Conservation (phyloP, 2,888 invertebrate species). For the Euzophera pinguis region DNA sequence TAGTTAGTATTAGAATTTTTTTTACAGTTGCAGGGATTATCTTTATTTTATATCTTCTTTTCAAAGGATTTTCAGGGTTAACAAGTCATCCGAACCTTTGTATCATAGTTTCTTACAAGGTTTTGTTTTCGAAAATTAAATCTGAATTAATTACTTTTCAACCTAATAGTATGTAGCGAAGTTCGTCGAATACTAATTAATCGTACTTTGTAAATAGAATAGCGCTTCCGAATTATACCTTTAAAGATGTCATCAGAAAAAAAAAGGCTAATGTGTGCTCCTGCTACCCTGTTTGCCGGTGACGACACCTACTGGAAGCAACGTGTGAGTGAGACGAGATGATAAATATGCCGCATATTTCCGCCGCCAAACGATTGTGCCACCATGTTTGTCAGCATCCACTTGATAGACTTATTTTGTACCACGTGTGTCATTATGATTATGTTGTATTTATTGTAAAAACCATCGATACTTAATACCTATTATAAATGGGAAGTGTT, state of each 20-base stretch:
- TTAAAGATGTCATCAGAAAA: neutral
- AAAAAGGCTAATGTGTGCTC: neutral
- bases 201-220: neutral
- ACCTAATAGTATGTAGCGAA: no score
- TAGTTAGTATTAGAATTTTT: neutral
- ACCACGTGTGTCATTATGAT: neutral
- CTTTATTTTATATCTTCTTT: no score
- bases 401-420: conserved; percentile 9
- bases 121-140: no score
- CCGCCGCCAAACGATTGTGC: conserved; percentile 1
- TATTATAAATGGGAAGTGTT: no score
- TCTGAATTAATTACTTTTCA: no score
- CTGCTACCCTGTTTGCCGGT: neutral
- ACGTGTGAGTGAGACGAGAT: conserved; percentile 13
- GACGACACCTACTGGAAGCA: conserved; percentile 13
- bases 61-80: no score
- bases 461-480: no score
- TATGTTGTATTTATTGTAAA: neutral
- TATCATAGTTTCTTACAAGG: no score
- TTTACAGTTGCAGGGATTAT: neutral
- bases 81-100: no score
- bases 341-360: conserved; percentile 18
- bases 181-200: no score
- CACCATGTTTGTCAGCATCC: neutral
- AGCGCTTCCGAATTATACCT: neutral